These are phyloP conservation scores for Gorsachius goisagi DNA, from an alignment of 2,113 vertebrate species.

Conservation along the genomic window DNA sequence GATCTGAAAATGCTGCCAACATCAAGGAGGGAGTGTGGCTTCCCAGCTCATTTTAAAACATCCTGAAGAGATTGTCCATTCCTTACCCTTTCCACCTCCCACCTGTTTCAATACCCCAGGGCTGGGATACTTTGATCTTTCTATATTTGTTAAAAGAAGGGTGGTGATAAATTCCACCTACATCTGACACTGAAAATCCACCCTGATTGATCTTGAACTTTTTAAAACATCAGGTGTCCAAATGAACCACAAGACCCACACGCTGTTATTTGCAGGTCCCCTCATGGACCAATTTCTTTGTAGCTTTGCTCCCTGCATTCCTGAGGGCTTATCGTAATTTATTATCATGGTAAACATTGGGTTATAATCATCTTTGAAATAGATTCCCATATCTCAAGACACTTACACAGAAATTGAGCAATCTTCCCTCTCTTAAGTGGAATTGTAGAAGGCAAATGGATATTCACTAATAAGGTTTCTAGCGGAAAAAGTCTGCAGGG, in stretches of 20 bases:
- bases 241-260: not conserved
- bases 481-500: not conserved
- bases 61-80: not conserved
- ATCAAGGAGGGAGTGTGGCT: not conserved
- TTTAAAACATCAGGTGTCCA: not conserved
- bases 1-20: not conserved
- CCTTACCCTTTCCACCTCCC: not conserved
- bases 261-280: not conserved
- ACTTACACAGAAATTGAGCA: not conserved
- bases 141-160: slow-evolving; percentile 5
- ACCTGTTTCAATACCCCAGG: not conserved
- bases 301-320: not conserved
- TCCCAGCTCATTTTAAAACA: not conserved
- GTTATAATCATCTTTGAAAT: slow-evolving; percentile 4
- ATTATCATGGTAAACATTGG: slow-evolving; percentile 10
- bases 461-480: not conserved
- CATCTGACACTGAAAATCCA: slow-evolving; percentile 21
- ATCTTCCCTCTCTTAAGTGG: not conserved
- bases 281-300: not conserved
- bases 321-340: not conserved
- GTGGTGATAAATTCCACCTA: slow-evolving; percentile 15
- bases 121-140: slow-evolving; percentile 23
- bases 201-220: not conserved
- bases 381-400: not conserved
- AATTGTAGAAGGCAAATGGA: not conserved